Conservation (phyloP, 2,797 vertebrate genomes). For the Spinus olivaceus region DNA sequence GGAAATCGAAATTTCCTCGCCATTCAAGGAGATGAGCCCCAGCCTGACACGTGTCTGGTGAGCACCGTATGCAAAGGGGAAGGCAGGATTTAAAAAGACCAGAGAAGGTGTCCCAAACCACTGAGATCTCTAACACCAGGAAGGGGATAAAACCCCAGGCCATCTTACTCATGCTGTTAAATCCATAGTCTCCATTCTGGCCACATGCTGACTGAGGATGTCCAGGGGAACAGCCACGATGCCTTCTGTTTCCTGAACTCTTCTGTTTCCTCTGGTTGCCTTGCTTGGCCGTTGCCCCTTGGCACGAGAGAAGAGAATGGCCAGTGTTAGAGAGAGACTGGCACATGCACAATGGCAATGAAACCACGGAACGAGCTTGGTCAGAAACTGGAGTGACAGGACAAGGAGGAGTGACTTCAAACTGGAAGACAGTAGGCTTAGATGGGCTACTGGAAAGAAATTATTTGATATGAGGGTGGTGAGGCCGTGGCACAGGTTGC, state of each 20-base stretch:
- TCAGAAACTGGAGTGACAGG: background rate
- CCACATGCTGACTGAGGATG: constrained; percentile 77
- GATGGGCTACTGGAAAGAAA: background rate
- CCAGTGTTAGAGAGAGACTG: background rate
- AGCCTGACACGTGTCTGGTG: background rate
- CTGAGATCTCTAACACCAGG: background rate
- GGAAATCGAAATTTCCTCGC: background rate
- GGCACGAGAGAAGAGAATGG: background rate
- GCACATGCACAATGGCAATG: fast-evolving
- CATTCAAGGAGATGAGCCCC: background rate
- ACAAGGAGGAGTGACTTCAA: background rate
- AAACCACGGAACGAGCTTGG: background rate
- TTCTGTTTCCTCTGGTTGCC: constrained; percentile 76
- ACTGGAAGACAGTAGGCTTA: background rate
- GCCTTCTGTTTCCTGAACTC: constrained; percentile 78
- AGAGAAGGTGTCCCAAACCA: background rate
- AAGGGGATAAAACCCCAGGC: background rate
- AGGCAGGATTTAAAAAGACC: background rate
- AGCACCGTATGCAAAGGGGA: background rate
- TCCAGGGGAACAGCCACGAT: constrained; percentile 71
- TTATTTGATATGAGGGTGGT: background rate
- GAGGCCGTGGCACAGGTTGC: background rate
- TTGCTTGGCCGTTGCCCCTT: constrained; percentile 75
- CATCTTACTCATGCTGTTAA: constrained; percentile 74
- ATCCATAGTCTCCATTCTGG: constrained; percentile 77